A percentile compares a stretch with the other conserved stretches of the same genome.
These are phyloP conservation scores for Tenthredo livida DNA, from an alignment of 2,888 invertebrate genomes.

Conservation along the genomic window DNA sequence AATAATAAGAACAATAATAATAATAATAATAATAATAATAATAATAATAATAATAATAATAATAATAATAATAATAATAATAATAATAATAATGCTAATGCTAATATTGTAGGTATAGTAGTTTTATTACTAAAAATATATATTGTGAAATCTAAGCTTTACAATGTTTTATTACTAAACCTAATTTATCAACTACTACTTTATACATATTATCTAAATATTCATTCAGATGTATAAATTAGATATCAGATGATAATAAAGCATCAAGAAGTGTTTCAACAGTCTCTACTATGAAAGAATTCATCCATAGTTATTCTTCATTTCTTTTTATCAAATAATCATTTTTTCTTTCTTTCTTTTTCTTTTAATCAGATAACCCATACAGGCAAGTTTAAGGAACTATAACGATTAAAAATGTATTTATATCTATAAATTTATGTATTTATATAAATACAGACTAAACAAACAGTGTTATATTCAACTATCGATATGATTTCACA, in stretches of 20 bases:
- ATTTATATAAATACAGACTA: not conserved
- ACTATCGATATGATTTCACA: not conserved
- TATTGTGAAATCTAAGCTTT: slow-evolving; percentile 18
- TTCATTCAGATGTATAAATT: not conserved
- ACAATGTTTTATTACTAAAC: slow-evolving; percentile 1
- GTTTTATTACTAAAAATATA: slow-evolving; percentile 32
- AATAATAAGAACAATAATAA: slow-evolving; percentile 11
- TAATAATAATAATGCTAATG: slow-evolving; percentile 8
- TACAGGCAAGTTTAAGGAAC: slow-evolving; percentile 26
- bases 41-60: slow-evolving; percentile 17
- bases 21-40: not conserved
- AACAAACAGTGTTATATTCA: not conserved
- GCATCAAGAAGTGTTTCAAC: not conserved
- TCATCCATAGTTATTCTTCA: not conserved
- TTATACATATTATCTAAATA: slow-evolving; percentile 11
- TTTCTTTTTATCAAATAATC: slow-evolving; percentile 9
- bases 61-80: slow-evolving; percentile 12
- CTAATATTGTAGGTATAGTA: slow-evolving; percentile 17
- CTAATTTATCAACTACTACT: slow-evolving; percentile 10
- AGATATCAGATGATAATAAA: not conserved
- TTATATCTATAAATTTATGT: not conserved
- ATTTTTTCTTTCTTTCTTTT: too few relatives aligned
- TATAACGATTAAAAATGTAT: slow-evolving; percentile 16
- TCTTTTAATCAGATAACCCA: not conserved
- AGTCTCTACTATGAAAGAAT: not conserved